Conservation (phyloP, 2,888 invertebrate genomes). For the Coenonympha glycerion region DNA sequence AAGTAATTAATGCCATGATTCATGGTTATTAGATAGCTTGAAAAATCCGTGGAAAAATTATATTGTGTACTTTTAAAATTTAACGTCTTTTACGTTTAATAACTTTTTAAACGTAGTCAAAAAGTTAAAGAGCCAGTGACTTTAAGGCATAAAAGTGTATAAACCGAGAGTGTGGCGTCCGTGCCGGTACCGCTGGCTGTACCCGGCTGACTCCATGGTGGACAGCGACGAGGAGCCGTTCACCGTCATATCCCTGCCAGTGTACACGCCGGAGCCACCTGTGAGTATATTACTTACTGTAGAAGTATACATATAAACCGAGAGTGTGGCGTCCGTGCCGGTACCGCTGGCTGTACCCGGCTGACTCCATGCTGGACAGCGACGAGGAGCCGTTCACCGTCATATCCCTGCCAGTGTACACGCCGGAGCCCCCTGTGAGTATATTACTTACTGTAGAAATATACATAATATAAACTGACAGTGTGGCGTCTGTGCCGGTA, state of each 20-base stretch:
- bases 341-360: slow-evolving; percentile 63
- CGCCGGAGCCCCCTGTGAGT: slow-evolving; percentile 67
- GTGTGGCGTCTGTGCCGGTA: slow-evolving; percentile 67
- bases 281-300: slow-evolving; percentile 49
- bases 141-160: slow-evolving; percentile 4
- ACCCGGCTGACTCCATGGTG: slow-evolving; percentile 68
- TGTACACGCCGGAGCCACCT: slow-evolving; percentile 70
- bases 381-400: slow-evolving; percentile 82
- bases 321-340: slow-evolving; percentile 67
- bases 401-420: slow-evolving; percentile 79
- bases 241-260: slow-evolving; percentile 80
- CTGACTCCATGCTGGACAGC: slow-evolving; percentile 75
- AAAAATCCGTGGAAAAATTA: no score
- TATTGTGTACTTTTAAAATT: no score
- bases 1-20: no score
- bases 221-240: slow-evolving; percentile 82
- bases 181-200: slow-evolving; percentile 64
- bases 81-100: no score
- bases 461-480: slow-evolving; percentile 37
- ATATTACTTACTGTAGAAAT: slow-evolving; percentile 1
- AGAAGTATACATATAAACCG: slow-evolving; percentile 19
- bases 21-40: no score
- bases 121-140: neutral
- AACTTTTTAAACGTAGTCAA: no score
- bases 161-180: slow-evolving; percentile 64